Conservation (phyloP, 1,140 invertebrate genomes). For the Psix sp. region DNA sequence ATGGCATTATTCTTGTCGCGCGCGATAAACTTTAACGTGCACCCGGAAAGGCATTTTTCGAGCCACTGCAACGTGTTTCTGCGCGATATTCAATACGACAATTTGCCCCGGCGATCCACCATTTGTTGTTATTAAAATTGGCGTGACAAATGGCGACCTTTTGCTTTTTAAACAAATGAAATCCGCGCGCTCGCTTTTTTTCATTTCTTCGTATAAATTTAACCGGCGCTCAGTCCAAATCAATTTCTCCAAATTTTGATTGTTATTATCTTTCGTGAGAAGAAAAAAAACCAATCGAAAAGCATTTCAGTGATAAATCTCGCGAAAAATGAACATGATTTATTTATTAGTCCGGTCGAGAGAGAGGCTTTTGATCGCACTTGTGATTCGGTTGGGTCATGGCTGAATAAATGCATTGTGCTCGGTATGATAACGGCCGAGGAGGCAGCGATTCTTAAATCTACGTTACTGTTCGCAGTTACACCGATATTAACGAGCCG, state of each 20-base stretch:
- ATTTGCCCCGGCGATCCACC: too few species aligned
- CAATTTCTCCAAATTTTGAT: too few species aligned
- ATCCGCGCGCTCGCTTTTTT: too few species aligned
- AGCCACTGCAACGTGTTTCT: too few species aligned
- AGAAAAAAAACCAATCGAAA: background rate
- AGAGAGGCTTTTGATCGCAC: constrained; percentile 2
- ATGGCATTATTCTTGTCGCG: constrained; percentile 10
- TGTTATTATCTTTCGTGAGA: background rate
- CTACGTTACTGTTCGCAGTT: constrained; percentile 14
- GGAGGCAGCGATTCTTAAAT: constrained; percentile 21
- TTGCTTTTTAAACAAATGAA: too few species aligned
- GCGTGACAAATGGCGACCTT: too few species aligned
- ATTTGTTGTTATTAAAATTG: too few species aligned
- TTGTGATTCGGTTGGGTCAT: constrained; percentile 6
- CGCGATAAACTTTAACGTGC: constrained; percentile 2
- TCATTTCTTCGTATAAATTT: too few species aligned
- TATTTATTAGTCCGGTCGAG: constrained; percentile 15
- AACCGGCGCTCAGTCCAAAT: too few species aligned
- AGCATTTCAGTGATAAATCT: constrained; percentile 18
- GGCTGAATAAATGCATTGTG: constrained; percentile 15
- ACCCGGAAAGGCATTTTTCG: too few species aligned
- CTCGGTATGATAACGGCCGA: constrained; percentile 8
- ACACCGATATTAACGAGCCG: constrained; percentile 17
- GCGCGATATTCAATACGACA: too few species aligned
- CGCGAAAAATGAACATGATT: constrained; percentile 34